Conservation (phyloP, 2,888 invertebrate genomes). For the Caenorhabditis angaria region DNA sequence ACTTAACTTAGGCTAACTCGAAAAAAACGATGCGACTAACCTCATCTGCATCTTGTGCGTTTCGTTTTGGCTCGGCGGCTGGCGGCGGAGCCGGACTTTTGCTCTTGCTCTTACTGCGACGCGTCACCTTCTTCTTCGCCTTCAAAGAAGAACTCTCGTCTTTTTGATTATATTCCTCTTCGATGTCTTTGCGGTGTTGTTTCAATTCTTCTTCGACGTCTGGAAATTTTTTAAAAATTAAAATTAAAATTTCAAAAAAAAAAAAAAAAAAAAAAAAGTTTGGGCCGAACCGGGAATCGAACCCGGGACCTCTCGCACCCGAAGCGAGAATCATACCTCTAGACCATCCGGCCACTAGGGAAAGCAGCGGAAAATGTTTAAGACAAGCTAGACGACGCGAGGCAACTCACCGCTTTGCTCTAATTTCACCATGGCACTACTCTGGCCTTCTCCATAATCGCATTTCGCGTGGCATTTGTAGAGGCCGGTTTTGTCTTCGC, state of each 20-base stretch:
- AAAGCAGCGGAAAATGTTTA: background rate
- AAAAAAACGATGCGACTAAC: constrained; percentile 14
- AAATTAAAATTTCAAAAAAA: background rate
- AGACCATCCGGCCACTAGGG: constrained; percentile 63
- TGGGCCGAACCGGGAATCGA: constrained; percentile 69
- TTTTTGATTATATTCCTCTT: constrained; percentile 43
- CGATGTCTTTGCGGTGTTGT: constrained; percentile 34
- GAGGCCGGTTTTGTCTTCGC: constrained; percentile 54
- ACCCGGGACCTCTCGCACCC: constrained; percentile 73
- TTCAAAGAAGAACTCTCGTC: constrained; percentile 35
- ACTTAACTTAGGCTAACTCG: background rate
- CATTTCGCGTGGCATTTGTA: constrained; percentile 69
- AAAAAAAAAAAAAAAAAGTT: constrained; percentile 11
- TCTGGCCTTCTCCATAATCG: constrained; percentile 69
- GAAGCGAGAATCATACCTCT: constrained; percentile 72
- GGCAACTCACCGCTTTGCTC: constrained; percentile 54
- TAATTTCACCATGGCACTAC: constrained; percentile 66
- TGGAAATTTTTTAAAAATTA: constrained; percentile 10
- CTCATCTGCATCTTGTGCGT: constrained; percentile 42
- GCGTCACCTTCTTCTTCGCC: constrained; percentile 25
- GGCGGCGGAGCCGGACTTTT: constrained; percentile 44
- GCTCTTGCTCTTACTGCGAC: constrained; percentile 45
- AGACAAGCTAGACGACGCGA: background rate
- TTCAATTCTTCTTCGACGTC: constrained; percentile 46
- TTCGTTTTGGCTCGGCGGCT: constrained; percentile 27